Evolutionary conservation across 2,797 vertebrate species (phyloP), one percentile per base, ranked within the genome.

Genomic region (Molossus molossus): DNA sequence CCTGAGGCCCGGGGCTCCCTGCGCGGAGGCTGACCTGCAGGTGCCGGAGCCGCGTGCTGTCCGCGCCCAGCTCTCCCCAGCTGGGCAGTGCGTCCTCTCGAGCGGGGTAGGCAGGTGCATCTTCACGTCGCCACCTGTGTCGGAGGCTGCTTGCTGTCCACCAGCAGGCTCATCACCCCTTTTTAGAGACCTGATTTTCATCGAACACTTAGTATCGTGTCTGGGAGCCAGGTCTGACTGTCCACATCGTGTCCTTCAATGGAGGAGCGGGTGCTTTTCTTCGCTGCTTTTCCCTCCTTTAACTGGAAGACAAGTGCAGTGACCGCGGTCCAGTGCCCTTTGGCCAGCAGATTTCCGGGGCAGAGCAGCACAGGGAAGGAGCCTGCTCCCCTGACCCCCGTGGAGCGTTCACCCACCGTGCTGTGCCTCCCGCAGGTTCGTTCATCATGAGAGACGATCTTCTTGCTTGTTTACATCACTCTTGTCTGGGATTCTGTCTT

Each of bases 401-500:
- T n/a, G 73, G 50, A 25, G 45, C 18, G 15, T 57, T 69, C 69
- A 9, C 64, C 60, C 69, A 0, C 17, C 17, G 69, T 8, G 17
- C 27, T 73, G 64, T 76, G 29, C 21, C 65, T 18, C 10, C 45
- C 53, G 91, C 18, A 87, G 55, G 23, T 40, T 57, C 87, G 50
- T 69, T 76, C 50, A 87, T 87, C 18, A 11, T 10, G n/a, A 91
- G 50, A 75, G 25, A 76, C 50, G 23, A 17, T 69, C 17, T 90
- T 87, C 9, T 72, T 40, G 55, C 57, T 87, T 77, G n/a, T 65
- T 45, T 53, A 70, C 48, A 27, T 79, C 70, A 75, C 25, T 62
- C 23, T 88, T 48, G 62, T 70, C 55, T 62, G 89, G 62, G 64
- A 85, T 73, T 83, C 83, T 58, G 20, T 88, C 23, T 87, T 87